phyloP scores from a whole-genome alignment of 2,113 vertebrate species.

The Willisornis vidua region DNA sequence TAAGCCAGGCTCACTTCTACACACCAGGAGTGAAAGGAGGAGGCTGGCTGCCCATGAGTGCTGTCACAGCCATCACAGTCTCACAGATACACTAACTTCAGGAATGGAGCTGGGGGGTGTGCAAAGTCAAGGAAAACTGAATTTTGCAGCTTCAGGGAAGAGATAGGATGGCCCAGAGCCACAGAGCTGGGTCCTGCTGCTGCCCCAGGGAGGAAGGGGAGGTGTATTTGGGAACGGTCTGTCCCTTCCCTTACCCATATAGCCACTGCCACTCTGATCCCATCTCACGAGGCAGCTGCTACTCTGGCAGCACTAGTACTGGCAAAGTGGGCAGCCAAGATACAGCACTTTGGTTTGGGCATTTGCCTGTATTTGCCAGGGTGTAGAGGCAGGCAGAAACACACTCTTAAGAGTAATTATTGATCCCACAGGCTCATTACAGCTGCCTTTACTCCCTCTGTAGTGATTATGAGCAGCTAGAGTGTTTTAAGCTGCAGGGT shows the following conservation, averaged over 20 bases:
- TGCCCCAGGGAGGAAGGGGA: background rate
- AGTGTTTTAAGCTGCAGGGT: conserved; percentile 8
- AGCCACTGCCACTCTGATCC: background rate
- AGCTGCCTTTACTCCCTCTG: background rate
- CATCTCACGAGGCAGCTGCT: background rate
- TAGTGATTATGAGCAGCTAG: background rate
- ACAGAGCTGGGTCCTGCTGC: accelerated
- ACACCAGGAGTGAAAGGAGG: background rate
- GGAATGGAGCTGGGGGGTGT: background rate
- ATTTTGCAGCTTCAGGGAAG: background rate
- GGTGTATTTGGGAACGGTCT: background rate
- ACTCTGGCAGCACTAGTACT: background rate
- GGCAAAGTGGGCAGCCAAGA: background rate
- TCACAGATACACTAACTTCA: background rate
- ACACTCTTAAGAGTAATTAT: background rate
- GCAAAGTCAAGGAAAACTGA: background rate
- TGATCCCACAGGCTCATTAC: conserved; percentile 11
- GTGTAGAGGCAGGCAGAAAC: background rate
- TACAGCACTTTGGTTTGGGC: background rate
- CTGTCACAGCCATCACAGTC: background rate
- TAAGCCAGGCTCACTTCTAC: background rate
- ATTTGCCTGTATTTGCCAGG: background rate
- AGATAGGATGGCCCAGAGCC: background rate
- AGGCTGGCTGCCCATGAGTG: accelerated
- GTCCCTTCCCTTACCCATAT: background rate